phyloP scores from a whole-genome alignment of 2,113 vertebrate genomes.

The Hydrolagus affinis region DNA sequence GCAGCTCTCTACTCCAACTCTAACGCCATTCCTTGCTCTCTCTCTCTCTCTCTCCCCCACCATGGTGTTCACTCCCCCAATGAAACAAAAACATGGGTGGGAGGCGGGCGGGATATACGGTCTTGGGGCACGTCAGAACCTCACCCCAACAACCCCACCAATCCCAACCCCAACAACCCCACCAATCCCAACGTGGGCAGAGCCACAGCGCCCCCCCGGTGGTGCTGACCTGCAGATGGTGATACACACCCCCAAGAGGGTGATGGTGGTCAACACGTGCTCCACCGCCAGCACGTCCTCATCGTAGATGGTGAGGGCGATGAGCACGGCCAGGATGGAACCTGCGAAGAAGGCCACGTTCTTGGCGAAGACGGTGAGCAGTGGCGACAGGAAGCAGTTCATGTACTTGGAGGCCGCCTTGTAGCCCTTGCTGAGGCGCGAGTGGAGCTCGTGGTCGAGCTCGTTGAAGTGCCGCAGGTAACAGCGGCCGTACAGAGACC shows the following conservation, averaged over 20 bases:
- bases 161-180: no score
- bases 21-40: neutral
- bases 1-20: neutral
- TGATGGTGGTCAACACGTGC: conserved; percentile 87
- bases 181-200: neutral
- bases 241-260: conserved; percentile 85
- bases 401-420: conserved; percentile 96
- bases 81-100: no score
- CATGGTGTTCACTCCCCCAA: neutral
- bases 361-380: conserved; percentile 88
- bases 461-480: conserved; percentile 96
- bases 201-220: neutral
- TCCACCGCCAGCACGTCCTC: conserved; percentile 91
- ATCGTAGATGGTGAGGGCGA: conserved; percentile 91
- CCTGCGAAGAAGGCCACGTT: conserved; percentile 94
- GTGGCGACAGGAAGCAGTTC: conserved; percentile 94
- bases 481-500: conserved; percentile 93
- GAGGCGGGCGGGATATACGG: no score
- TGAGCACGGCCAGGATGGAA: conserved; percentile 89
- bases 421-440: conserved; percentile 90
- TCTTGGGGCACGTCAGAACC: no score
- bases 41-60: neutral
- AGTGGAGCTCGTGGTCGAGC: conserved; percentile 90
- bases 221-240: conserved; percentile 81
- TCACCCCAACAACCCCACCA: no score